Evolutionary conservation across 2,888 invertebrate genomes (phyloP), one percentile per base, ranked within the genome.

Genomic region (Margaritifera margaritifera): DNA sequence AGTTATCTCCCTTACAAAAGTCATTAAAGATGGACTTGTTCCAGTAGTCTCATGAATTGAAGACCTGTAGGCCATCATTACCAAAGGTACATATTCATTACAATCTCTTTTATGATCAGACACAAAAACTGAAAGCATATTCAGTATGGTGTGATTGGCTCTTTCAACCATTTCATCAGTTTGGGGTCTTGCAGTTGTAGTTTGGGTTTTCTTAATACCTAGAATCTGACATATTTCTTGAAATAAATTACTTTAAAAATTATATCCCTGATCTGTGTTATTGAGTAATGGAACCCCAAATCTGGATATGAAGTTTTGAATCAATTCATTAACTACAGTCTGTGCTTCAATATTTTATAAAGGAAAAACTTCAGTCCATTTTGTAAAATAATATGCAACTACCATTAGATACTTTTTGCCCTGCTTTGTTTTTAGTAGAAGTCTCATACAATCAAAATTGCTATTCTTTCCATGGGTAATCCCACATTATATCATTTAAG

Each of bases 161-260:
- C 78, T 31, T 61, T 77, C 76, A 4, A 74, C 67, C 64, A 74
- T 66, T 1, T 72, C 77, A 52, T 77, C 70, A 18, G 68, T 68
- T 55, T 76, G 66, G 19, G 74, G 71, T 58, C 68, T 69, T 51
- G 72, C 77, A 18, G 74, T 63, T 4, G 74, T 78, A 6, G 74
- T 78, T 55, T 67, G 31, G 3, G 71, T 72, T 62, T 75, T 74
- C 19, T 69, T 56, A 4, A 72, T 74, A 18, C 69, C 74, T 55
- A 78, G 54, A 8, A 74, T 24, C 25, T 56, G n/a, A 53, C 69
- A 70, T n/a, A 75, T 58, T 24, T 65, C 67, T 60, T 56, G 50
- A 27, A 77, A 66, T 11, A 78, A 18, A 22, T 67, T 62, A 18
- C 71, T 60, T 56, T 71, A 68, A 54, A 70, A 77, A 22, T 78